Evolutionary conservation across 2,797 vertebrate genomes (phyloP).

Genomic region (Acridotheres tristis): DNA sequence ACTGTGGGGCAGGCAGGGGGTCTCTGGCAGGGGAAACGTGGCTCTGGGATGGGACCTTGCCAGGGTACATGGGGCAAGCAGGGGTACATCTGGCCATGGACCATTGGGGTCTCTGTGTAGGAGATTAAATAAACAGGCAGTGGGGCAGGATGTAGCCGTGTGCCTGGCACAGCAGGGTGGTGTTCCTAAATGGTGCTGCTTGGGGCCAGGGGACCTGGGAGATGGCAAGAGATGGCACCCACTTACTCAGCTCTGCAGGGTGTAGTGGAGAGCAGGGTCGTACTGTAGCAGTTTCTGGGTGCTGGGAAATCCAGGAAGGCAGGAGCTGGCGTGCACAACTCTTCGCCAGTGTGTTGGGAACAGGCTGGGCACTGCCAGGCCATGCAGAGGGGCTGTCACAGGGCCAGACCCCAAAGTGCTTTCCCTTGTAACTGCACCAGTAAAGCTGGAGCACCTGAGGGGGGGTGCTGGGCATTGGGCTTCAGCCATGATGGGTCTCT

Average conservation of each 20-base stretch:
- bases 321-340: rapidly evolving
- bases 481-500: neutral
- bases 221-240: neutral
- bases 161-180: neutral
- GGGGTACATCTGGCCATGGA: rapidly evolving
- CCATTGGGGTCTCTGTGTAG: neutral
- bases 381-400: rapidly evolving
- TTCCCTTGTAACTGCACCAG: neutral
- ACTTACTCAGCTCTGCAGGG: neutral
- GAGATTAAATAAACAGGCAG: neutral
- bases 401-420: neutral
- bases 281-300: neutral
- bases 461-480: neutral
- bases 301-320: neutral
- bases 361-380: neutral
- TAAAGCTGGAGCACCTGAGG: neutral
- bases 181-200: neutral
- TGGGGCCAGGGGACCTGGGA: neutral
- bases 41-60: neutral
- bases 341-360: rapidly evolving
- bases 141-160: neutral
- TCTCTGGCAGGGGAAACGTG: neutral
- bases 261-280: neutral
- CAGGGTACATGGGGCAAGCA: no score
- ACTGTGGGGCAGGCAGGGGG: no score